phyloP scores from a whole-genome alignment of 2,797 vertebrate species.

The Sternotherus odoratus region DNA sequence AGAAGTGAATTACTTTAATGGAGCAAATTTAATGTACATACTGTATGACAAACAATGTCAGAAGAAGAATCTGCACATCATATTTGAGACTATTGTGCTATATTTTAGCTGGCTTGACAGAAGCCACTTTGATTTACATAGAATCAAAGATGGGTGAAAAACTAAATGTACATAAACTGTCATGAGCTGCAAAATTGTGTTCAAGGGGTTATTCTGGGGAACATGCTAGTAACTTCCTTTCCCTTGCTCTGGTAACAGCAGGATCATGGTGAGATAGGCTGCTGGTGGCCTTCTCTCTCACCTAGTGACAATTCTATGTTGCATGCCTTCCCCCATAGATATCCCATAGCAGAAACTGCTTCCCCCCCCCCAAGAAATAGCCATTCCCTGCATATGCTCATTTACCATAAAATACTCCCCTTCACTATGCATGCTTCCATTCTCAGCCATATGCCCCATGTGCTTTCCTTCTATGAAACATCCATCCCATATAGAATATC shows the following conservation, averaged over 20 bases:
- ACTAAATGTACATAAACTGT: neutral
- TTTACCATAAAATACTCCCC: neutral
- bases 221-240: neutral
- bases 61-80: constrained; percentile 44
- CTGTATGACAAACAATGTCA: constrained; percentile 54
- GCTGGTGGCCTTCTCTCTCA: neutral
- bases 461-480: constrained; percentile 9
- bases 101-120: constrained; percentile 31
- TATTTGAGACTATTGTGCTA: constrained; percentile 36
- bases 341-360: neutral
- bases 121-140: constrained; percentile 19
- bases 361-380: neutral
- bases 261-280: neutral
- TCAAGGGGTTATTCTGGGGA: neutral
- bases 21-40: constrained; percentile 55
- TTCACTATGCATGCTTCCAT: neutral
- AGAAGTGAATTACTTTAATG: constrained; percentile 60
- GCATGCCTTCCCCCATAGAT: neutral
- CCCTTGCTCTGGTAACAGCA: neutral
- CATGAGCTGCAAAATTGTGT: neutral
- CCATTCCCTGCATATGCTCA: neutral
- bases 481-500: neutral
- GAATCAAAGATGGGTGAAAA: constrained; percentile 25
- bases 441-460: neutral
- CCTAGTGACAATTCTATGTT: neutral